These are phyloP conservation scores for Atractosteus spatula DNA, from an alignment of 2,113 vertebrate species.

Conservation along the genomic window DNA sequence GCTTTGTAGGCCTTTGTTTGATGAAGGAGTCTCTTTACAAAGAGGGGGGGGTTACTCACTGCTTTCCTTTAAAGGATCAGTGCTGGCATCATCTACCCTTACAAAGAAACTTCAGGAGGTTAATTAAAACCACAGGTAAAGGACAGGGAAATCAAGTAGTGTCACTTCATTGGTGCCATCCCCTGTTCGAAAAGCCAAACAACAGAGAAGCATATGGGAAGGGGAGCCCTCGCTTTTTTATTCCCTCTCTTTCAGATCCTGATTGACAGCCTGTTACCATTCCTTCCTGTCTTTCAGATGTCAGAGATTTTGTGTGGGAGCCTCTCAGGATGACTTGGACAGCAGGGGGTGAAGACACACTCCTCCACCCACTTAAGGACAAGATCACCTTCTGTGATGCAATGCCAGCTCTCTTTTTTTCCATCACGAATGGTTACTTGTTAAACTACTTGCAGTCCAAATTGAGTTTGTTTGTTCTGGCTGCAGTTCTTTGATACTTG, in stretches of 20 bases:
- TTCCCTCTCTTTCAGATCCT: background rate
- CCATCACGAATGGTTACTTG: no score
- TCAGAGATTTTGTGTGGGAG: background rate
- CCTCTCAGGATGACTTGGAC: background rate
- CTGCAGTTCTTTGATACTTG: no score
- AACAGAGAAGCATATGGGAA: background rate
- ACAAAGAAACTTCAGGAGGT: background rate
- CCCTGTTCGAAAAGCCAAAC: background rate
- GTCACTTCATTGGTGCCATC: constrained; percentile 11
- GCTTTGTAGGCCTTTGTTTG: no score
- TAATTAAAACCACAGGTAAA: constrained; percentile 19
- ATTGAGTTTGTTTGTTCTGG: no score
- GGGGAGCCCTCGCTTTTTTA: background rate
- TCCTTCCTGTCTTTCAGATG: background rate
- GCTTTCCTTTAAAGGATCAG: background rate
- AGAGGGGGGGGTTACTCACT: no score
- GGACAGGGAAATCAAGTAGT: constrained; percentile 7
- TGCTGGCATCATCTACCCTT: background rate
- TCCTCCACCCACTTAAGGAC: no score
- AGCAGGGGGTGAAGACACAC: background rate
- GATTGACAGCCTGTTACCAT: background rate
- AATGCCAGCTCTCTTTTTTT: no score
- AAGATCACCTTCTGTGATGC: no score
- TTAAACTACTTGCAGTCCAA: no score
- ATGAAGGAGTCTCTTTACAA: no score